Conservation (phyloP, 2,888 invertebrate genomes). For the Athrips mouffetella region DNA sequence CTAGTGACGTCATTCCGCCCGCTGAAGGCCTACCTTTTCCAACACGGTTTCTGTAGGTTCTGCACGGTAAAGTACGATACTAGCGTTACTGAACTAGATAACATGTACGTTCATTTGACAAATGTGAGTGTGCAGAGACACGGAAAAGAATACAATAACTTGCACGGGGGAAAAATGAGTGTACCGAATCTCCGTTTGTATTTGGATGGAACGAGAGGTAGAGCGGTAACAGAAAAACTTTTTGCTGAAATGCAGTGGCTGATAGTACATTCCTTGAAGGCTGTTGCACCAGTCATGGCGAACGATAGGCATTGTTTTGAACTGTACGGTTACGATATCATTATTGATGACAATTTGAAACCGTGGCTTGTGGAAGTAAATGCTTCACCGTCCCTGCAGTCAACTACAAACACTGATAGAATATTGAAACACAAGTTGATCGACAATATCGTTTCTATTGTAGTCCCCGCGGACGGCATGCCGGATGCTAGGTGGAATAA, state of each 20-base stretch:
- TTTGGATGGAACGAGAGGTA: constrained; percentile 92
- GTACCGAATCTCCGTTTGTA: constrained; percentile 92
- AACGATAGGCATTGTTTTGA: constrained; percentile 95
- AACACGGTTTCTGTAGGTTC: constrained; percentile 94
- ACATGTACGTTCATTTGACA: constrained; percentile 95
- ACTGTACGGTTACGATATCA: constrained; percentile 96
- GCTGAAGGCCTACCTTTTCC: constrained; percentile 93
- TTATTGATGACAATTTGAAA: constrained; percentile 94
- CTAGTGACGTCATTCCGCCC: constrained; percentile 95
- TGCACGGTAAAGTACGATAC: constrained; percentile 96
- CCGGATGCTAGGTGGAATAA: constrained; percentile 94
- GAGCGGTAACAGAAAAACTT: constrained; percentile 88
- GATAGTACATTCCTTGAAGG: constrained; percentile 93
- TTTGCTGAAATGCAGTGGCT: constrained; percentile 92
- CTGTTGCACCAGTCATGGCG: constrained; percentile 93
- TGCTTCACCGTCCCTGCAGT: constrained; percentile 94
- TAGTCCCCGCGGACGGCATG: constrained; percentile 89
- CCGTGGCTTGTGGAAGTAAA: constrained; percentile 96
- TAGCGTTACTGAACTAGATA: constrained; percentile 90
- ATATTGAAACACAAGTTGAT: constrained; percentile 95
- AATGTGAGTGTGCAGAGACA: constrained; percentile 98
- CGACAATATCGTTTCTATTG: constrained; percentile 93
- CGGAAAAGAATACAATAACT: constrained; percentile 91
- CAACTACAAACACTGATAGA: constrained; percentile 94
- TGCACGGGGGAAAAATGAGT: constrained; percentile 96